A percentile compares a stretch with the other conserved stretches of the same genome.
phyloP scores from a whole-genome alignment of 2,888 invertebrate genomes.

The Agriopis marginaria region DNA sequence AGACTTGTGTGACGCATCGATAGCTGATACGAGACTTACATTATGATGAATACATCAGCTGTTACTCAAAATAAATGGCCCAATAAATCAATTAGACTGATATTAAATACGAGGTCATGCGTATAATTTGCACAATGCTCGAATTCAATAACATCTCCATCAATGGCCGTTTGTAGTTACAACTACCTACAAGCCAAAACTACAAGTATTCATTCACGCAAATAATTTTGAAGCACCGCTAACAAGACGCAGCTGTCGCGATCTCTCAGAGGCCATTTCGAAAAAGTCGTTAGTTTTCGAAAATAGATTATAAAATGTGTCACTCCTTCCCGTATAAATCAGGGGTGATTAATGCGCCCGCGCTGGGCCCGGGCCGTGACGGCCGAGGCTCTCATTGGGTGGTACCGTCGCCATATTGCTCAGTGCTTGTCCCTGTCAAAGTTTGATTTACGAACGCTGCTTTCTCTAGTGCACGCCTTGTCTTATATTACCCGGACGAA shows the following conservation, averaged over 20 bases:
- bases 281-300: constrained; percentile 83
- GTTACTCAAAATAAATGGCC: constrained; percentile 66
- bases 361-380: constrained; percentile 79
- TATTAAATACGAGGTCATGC: constrained; percentile 72
- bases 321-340: constrained; percentile 85
- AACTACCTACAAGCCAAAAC: constrained; percentile 54
- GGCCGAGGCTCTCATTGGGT: constrained; percentile 83
- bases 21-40: constrained; percentile 49
- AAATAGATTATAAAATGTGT: constrained; percentile 86
- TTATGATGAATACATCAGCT: constrained; percentile 72
- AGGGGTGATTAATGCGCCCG: constrained; percentile 81
- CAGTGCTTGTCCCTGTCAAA: constrained; percentile 85
- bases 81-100: constrained; percentile 74
- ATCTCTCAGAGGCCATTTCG: constrained; percentile 80
- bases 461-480: constrained; percentile 81
- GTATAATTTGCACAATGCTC: constrained; percentile 74
- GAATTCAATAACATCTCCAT: constrained; percentile 67
- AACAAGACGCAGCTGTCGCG: constrained; percentile 85
- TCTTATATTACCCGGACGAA: constrained; percentile 76
- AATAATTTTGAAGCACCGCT: constrained; percentile 79
- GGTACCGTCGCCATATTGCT: constrained; percentile 85
- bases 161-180: constrained; percentile 55
- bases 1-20: constrained; percentile 56
- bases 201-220: constrained; percentile 73
- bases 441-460: constrained; percentile 81